These are phyloP conservation scores for Thunnus albacares DNA, from an alignment of 2,797 vertebrate species.

Conservation along the genomic window DNA sequence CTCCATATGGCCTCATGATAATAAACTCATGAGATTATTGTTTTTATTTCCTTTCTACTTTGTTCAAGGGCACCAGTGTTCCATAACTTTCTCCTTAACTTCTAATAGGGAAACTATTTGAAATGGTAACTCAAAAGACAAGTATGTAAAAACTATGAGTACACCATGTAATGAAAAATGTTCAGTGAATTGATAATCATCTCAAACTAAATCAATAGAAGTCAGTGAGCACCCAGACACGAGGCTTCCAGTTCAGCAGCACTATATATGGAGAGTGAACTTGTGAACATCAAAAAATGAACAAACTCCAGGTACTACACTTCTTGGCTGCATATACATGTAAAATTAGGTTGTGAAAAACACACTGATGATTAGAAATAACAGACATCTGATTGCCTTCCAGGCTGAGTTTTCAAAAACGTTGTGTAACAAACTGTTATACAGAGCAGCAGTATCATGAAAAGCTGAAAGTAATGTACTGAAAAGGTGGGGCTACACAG, in stretches of 20 bases:
- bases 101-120: background rate
- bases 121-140: no score
- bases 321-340: background rate
- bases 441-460: slow-evolving; percentile 25
- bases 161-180: background rate
- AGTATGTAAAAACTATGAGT: background rate
- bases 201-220: background rate
- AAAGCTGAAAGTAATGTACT: slow-evolving; percentile 20
- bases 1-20: no score
- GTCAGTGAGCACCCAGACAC: slow-evolving; percentile 9
- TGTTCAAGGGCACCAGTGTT: no score
- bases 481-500: slow-evolving; percentile 45
- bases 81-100: no score
- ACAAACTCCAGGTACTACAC: background rate
- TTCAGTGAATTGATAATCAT: background rate
- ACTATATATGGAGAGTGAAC: slow-evolving; percentile 3
- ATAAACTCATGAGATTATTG: no score
- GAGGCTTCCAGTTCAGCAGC: background rate
- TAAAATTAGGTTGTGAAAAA: slow-evolving; percentile 23
- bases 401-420: background rate
- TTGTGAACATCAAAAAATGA: slow-evolving; percentile 21
- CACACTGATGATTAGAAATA: background rate
- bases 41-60: no score
- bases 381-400: slow-evolving; percentile 28
- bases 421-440: background rate